phyloP scores from a whole-genome alignment of 2,113 vertebrate genomes.

The Petrocephalus zakoni region DNA sequence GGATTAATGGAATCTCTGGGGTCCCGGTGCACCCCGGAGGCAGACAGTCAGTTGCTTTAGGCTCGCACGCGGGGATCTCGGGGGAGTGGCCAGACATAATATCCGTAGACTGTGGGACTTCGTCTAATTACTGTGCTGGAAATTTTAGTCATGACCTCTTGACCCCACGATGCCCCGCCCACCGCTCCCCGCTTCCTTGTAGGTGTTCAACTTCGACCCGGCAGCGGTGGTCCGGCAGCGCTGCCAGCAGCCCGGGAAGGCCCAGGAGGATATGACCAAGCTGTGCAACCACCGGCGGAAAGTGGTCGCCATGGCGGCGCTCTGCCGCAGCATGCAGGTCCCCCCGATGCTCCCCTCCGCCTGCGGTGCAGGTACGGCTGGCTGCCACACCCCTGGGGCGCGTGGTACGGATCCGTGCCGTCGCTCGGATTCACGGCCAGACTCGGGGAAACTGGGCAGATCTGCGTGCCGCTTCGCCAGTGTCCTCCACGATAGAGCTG shows the following conservation, averaged over 20 bases:
- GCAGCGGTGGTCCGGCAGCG: slow-evolving; percentile 71
- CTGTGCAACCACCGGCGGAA: slow-evolving; percentile 90
- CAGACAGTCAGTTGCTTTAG: neutral
- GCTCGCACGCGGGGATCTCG: neutral
- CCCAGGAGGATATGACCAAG: slow-evolving; percentile 92
- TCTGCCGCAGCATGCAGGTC: slow-evolving; percentile 83
- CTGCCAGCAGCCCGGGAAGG: slow-evolving; percentile 67
- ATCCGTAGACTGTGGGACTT: neutral
- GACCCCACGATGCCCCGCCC: neutral
- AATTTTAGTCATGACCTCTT: neutral
- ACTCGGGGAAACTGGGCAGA: neutral
- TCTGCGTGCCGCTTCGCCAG: neutral
- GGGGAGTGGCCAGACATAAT: neutral
- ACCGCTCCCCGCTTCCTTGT: neutral
- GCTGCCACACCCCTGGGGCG: neutral
- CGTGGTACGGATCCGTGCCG: no score
- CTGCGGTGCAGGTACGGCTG: slow-evolving; percentile 53
- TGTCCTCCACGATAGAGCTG: neutral
- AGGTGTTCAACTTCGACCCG: slow-evolving; percentile 86
- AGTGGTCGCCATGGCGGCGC: slow-evolving; percentile 85
- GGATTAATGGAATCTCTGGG: neutral
- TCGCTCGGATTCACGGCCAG: neutral
- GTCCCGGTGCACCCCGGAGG: neutral
- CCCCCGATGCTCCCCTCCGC: slow-evolving; percentile 55
- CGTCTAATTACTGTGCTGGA: neutral